Evolutionary conservation across 2,113 vertebrate genomes (phyloP).

Genomic region (Hippoglossus stenolepis): DNA sequence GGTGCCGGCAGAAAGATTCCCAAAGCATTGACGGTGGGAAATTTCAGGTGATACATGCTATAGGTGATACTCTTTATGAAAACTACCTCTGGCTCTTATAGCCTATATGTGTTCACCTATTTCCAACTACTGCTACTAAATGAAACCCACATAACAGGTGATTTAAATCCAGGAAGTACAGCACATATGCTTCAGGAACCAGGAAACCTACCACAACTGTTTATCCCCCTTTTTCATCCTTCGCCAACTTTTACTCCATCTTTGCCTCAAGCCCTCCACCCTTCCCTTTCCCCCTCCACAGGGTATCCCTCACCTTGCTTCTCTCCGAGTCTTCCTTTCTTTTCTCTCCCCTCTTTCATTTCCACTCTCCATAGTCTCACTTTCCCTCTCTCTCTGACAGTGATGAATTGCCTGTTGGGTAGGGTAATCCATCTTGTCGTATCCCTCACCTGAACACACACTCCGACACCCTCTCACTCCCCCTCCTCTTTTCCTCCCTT

Average conservation of each 20-base stretch:
- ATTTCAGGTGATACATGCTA: too few species aligned
- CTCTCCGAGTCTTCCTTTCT: conserved; percentile 22
- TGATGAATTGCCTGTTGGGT: conserved; percentile 78
- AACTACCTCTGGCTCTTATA: background rate
- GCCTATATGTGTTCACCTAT: too few species aligned
- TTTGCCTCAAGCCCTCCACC: background rate
- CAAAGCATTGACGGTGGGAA: background rate
- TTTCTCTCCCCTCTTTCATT: conserved; percentile 28
- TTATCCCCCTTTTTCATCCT: conserved; percentile 22
- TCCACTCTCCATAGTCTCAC: conserved; percentile 11
- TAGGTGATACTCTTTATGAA: too few species aligned
- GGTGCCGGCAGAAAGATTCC: conserved; percentile 8
- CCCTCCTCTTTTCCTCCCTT: conserved; percentile 39
- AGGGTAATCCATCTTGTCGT: conserved; percentile 79
- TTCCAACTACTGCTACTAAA: background rate
- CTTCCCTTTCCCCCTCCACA: background rate
- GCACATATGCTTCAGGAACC: conserved; percentile 7
- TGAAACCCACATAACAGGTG: background rate
- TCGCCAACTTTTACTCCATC: conserved; percentile 30
- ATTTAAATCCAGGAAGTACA: conserved; percentile 3
- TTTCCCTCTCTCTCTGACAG: conserved; percentile 67
- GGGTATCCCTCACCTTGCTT: conserved; percentile 16
- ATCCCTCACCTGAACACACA: conserved; percentile 74
- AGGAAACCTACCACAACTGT: conserved; percentile 3
- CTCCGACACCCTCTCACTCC: conserved; percentile 33